Evolutionary conservation across 1,140 invertebrate species (phyloP), one percentile per base, ranked within the genome.

Genomic region (Phortica variegata): DNA sequence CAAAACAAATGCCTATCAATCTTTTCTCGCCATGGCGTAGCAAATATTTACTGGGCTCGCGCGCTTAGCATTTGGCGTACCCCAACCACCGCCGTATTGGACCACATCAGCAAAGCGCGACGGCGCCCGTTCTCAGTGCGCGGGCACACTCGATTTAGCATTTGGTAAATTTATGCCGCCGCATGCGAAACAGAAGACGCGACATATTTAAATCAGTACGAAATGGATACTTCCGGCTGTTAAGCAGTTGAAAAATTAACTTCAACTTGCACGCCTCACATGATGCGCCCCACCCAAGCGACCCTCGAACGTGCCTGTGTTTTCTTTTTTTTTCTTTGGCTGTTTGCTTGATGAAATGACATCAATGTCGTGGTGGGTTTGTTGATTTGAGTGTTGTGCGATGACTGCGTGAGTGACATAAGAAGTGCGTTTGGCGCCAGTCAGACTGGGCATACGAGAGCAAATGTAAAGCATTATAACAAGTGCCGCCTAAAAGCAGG

Each of bases 191-290:
- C 10, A 26, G 9, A 15, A 39, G 54, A 23, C 43, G 52, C 56
- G 57, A 66, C 63, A 68, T 68, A 68, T 68, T 68, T 58, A 63
- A 68, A 68, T 63, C 63, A 52, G 56, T 26, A 38, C 32, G 29
- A 38, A 40, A 47, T 56, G 32, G 32, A 43, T 43, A 56, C 56
- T 66, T 61, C 56, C 62, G 59, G 38, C 41, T 63, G 63, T 66
- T 66, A 66, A 59, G 60, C 63, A 52, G 47, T 63, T 68, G 63
- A 68, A 63, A 68, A 69, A 68, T 68, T 55, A 60, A 63, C 63
- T 68, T 68, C 23, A 16, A 18, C 17, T 38, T 18, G 15, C 23
- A 10, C 23, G 23, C 23, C 23, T 26, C 10, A 26, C 23, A 26
- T 26, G n/a, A n/a, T n/a, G n/a, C n/a, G n/a, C n/a, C n/a, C n/a